Evolutionary conservation across 2,797 vertebrate genomes (phyloP).

Genomic region (Harpagifer antarcticus): DNA sequence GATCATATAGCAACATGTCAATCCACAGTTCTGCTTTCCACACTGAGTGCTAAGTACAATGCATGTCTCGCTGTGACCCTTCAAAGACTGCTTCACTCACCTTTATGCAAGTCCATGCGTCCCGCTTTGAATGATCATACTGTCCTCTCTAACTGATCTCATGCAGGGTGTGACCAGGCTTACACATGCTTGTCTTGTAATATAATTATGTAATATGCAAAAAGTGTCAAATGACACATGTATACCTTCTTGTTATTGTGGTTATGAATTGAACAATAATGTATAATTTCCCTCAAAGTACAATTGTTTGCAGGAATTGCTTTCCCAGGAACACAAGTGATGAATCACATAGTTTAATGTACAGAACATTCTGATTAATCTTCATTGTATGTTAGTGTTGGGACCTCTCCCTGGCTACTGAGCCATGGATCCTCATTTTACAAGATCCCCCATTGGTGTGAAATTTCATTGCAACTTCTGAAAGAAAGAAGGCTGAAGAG

Average conservation of each 20-base stretch:
- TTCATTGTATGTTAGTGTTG: not conserved
- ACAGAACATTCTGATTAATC: not conserved
- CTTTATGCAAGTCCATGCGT: not conserved
- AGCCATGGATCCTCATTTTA: not conserved
- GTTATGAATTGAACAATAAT: no score
- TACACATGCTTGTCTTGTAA: no score
- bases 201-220: no score
- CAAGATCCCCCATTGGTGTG: not conserved
- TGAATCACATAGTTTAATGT: constrained; percentile 10
- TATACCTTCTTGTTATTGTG: no score
- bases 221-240: no score
- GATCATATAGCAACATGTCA: constrained; percentile 36
- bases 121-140: not conserved
- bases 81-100: constrained; percentile 17
- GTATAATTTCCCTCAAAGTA: no score
- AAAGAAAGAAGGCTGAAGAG: no score
- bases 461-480: no score
- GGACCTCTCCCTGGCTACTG: not conserved
- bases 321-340: not conserved
- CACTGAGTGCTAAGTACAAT: not conserved
- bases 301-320: no score
- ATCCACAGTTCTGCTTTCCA: constrained; percentile 5
- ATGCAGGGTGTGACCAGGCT: no score
- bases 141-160: no score
- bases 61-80: not conserved